Evolutionary conservation across 2,888 invertebrate genomes (phyloP), one percentile per base, ranked within the genome.

Genomic region (Lobophora halterata): DNA sequence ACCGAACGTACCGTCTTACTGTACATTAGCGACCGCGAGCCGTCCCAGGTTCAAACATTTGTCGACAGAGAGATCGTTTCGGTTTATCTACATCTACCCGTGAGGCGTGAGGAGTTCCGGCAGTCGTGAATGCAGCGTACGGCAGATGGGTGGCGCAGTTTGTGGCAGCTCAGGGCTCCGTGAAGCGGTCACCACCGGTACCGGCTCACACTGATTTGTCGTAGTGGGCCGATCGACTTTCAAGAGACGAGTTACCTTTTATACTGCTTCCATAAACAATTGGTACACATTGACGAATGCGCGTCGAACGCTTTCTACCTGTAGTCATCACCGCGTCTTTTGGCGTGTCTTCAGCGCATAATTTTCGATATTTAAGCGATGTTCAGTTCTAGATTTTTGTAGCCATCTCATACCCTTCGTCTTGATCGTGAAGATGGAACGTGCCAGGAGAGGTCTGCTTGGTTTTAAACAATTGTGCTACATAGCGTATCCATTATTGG

Each of bases 1-100:
- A 70, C 71, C 64, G 66, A 58, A 82, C 85, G 71, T 83, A 85
- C 85, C 85, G 74, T 78, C 61, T 62, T 55, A 65, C 37, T 44
- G 40, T 49, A 46, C 51, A 62, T 61, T 67, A 66, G 74, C 64
- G 73, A 65, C 61, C 64, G 56, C n/a, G n/a, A n/a, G 65, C 58
- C 57, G 67, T 65, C 71, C 65, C 71, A 61, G 63, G 65, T 58
- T 56, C 57, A 53, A 51, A 29, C 39, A 52, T 50, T 55, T 52
- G 61, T 52, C 47, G 57, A 47, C 37, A 49, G 44, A 46, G 38
- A 33, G 37, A 39, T 46, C 25, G 48, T 30, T 42, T 49, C 32
- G 54, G 46, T 43, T 53, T 54, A 25, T 45, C 51, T 62, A 64
- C 57, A 48, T 62, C 52, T 69, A 72, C 66, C 65, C 60, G 65